These are phyloP conservation scores for Caenorhabditis afra DNA, from an alignment of 2,888 invertebrate genomes.

Conservation along the genomic window DNA sequence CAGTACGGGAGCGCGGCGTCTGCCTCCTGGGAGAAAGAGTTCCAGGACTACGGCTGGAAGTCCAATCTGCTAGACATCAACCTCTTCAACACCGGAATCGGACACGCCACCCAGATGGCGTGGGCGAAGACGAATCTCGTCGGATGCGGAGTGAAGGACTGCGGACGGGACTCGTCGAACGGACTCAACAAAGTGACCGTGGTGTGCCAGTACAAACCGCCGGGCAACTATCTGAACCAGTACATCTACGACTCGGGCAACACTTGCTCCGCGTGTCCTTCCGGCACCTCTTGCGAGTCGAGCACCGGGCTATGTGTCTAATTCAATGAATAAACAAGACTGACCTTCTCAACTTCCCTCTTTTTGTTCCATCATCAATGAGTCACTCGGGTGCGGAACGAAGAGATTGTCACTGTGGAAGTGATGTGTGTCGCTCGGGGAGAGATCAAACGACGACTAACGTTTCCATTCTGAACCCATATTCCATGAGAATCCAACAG, in stretches of 20 bases:
- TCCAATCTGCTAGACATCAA: conserved; percentile 26
- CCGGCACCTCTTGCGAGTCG: conserved; percentile 43
- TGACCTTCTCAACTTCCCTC: not conserved
- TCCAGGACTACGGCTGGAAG: conserved; percentile 49
- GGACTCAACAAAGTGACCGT: conserved; percentile 55
- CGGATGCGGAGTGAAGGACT: conserved; percentile 54
- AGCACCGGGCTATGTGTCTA: conserved; percentile 43
- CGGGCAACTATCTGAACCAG: conserved; percentile 39
- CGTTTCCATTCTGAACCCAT: too few species aligned
- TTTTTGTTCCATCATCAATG: not conserved
- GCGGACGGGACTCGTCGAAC: conserved; percentile 36
- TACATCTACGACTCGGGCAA: conserved; percentile 39
- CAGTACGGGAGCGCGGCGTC: conserved; percentile 32
- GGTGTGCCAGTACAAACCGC: conserved; percentile 61
- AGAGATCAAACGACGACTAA: conserved; percentile 1
- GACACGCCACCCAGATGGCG: conserved; percentile 50
- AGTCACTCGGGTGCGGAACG: not conserved
- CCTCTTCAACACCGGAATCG: conserved; percentile 51
- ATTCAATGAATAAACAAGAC: not conserved
- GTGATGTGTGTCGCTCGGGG: not conserved
- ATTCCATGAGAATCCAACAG: not conserved
- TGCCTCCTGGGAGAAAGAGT: conserved; percentile 21
- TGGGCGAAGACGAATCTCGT: conserved; percentile 46
- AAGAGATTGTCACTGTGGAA: not conserved
- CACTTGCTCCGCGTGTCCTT: conserved; percentile 46